A percentile compares a stretch with the other conserved stretches of the same genome.
phyloP scores from a whole-genome alignment of 30 jellyfish, hydroid and myxozoan species.

The Cassiopea xamachana region DNA sequence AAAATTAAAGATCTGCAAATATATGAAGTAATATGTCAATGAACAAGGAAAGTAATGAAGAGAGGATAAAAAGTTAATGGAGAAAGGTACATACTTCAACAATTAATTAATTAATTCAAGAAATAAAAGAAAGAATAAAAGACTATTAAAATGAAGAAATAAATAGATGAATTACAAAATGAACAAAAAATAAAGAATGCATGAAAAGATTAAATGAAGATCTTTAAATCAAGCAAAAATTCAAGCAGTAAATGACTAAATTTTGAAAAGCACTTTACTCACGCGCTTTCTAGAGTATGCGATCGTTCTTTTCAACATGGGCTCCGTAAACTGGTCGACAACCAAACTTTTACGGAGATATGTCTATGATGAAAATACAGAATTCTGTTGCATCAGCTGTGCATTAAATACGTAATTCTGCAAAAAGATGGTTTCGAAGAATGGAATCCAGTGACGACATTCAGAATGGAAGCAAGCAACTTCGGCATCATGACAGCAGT shows the following conservation, averaged over 20 bases:
- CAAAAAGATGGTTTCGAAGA: not conserved
- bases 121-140: not conserved
- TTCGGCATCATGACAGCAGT: too few relatives aligned
- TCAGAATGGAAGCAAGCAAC: too few relatives aligned
- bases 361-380: slow-evolving; percentile 32
- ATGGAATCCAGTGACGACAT: not conserved
- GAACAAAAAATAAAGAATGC: not conserved
- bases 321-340: slow-evolving; percentile 74
- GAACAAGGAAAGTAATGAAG: not conserved
- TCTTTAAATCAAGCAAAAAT: too few relatives aligned
- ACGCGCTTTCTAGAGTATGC: slow-evolving; percentile 77
- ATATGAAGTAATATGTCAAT: not conserved
- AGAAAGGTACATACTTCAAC: too few relatives aligned
- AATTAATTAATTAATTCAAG: too few relatives aligned
- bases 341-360: slow-evolving; percentile 52
- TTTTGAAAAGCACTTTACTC: not conserved
- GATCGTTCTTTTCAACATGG: slow-evolving; percentile 65
- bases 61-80: too few relatives aligned
- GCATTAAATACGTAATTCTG: too few relatives aligned
- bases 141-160: not conserved
- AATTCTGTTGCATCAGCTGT: too few relatives aligned
- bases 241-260: not conserved
- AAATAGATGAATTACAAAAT: not conserved
- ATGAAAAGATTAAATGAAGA: not conserved
- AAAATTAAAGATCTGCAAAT: not conserved